phyloP scores from a whole-genome alignment of 2,888 invertebrate species.

The Resseliella maxima region DNA sequence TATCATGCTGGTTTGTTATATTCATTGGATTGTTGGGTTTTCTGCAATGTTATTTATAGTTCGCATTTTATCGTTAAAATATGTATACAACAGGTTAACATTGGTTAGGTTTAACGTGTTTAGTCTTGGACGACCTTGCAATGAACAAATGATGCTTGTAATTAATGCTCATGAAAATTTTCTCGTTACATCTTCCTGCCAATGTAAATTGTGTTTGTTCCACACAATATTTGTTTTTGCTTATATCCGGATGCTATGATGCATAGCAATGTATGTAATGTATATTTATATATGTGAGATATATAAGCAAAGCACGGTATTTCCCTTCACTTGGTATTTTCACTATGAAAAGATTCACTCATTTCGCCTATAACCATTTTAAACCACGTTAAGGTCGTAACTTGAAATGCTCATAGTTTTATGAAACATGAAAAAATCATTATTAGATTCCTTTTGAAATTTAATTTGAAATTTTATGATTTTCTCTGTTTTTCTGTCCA shows the following conservation, averaged over 20 bases:
- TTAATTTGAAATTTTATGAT: background rate
- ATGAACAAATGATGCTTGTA: slow-evolving; percentile 20
- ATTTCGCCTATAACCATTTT: background rate
- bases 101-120: background rate
- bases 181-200: background rate
- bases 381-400: background rate
- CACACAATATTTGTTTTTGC: background rate
- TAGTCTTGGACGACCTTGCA: background rate
- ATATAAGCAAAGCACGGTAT: too few species aligned
- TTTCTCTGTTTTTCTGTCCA: background rate
- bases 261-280: background rate
- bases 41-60: background rate
- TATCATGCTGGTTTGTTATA: background rate
- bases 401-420: background rate
- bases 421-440: background rate
- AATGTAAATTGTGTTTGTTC: background rate
- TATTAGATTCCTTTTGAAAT: background rate
- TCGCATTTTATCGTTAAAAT: background rate
- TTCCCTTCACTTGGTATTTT: too few species aligned
- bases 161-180: slow-evolving; percentile 16
- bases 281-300: background rate
- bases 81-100: background rate
- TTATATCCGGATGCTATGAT: background rate
- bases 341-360: too few species aligned
- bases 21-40: background rate